Conservation (phyloP, 2,888 invertebrate species). For the Germaria angustata region DNA sequence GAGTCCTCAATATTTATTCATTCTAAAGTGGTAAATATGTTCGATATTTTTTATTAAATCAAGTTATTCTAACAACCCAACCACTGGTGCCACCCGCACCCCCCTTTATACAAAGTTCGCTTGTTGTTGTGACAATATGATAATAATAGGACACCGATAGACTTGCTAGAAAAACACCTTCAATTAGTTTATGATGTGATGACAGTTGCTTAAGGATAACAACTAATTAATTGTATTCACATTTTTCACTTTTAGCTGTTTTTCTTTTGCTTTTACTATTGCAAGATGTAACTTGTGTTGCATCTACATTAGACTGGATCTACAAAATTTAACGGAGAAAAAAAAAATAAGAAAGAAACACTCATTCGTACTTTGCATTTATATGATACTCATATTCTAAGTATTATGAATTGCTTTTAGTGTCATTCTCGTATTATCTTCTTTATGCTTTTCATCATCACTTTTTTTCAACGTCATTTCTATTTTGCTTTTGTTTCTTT, state of each 20-base stretch:
- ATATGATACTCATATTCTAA: slow-evolving; percentile 32
- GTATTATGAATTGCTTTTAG: slow-evolving; percentile 63
- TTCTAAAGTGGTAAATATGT: no score
- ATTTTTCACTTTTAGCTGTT: slow-evolving; percentile 19
- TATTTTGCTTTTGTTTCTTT: slow-evolving; percentile 12
- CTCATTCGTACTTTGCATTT: slow-evolving; percentile 41
- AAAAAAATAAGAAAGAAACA: no score
- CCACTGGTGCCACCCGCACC: neutral
- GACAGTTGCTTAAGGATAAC: slow-evolving; percentile 66
- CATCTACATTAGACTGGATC: slow-evolving; percentile 11
- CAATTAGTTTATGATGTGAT: slow-evolving; percentile 64
- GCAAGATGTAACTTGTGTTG: slow-evolving; percentile 24
- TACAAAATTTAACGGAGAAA: slow-evolving; percentile 16
- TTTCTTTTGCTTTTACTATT: neutral
- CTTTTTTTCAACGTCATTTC: neutral
- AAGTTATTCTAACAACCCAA: no score
- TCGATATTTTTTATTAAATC: no score
- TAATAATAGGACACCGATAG: neutral
- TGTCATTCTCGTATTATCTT: slow-evolving; percentile 40
- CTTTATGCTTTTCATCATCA: neutral
- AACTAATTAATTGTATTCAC: slow-evolving; percentile 65
- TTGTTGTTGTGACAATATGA: neutral
- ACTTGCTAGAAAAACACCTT: slow-evolving; percentile 51
- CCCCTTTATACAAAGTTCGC: neutral
- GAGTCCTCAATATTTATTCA: no score